phyloP scores from a whole-genome alignment of 2,888 invertebrate species.

The Caenorhabditis drosophilae region DNA sequence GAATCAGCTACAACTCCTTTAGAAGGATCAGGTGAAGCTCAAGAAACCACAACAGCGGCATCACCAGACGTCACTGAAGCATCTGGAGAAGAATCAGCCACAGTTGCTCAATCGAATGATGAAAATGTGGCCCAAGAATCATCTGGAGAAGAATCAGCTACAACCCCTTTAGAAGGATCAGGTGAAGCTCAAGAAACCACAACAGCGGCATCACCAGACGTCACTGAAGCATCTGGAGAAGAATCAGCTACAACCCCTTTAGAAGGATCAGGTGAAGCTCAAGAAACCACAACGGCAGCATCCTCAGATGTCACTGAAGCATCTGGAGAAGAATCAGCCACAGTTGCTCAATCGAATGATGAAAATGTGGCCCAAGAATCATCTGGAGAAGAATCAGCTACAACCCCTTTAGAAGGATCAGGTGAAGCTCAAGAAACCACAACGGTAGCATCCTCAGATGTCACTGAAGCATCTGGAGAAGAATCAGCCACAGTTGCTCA shows the following conservation, averaged over 20 bases:
- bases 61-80: background rate
- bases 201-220: background rate
- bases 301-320: slow-evolving; percentile 15
- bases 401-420: slow-evolving; percentile 13
- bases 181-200: background rate
- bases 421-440: slow-evolving; percentile 16
- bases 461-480: slow-evolving; percentile 13
- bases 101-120: background rate
- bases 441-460: slow-evolving; percentile 6
- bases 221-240: slow-evolving; percentile 6
- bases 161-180: slow-evolving; percentile 7
- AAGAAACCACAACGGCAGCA: background rate
- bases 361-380: slow-evolving; percentile 10
- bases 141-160: slow-evolving; percentile 1
- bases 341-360: slow-evolving; percentile 1
- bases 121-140: background rate
- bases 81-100: slow-evolving; percentile 6
- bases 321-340: slow-evolving; percentile 16
- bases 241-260: slow-evolving; percentile 3
- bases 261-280: slow-evolving; percentile 9
- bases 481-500: slow-evolving; percentile 13
- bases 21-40: slow-evolving; percentile 7
- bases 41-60: slow-evolving; percentile 10
- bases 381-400: slow-evolving; percentile 13
- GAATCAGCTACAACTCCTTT: slow-evolving; percentile 1